Percentiles rank a stretch among this genome's conserved stretches.
phyloP scores from a whole-genome alignment of 2,113 vertebrate species.

The Phaethornis superciliosus region DNA sequence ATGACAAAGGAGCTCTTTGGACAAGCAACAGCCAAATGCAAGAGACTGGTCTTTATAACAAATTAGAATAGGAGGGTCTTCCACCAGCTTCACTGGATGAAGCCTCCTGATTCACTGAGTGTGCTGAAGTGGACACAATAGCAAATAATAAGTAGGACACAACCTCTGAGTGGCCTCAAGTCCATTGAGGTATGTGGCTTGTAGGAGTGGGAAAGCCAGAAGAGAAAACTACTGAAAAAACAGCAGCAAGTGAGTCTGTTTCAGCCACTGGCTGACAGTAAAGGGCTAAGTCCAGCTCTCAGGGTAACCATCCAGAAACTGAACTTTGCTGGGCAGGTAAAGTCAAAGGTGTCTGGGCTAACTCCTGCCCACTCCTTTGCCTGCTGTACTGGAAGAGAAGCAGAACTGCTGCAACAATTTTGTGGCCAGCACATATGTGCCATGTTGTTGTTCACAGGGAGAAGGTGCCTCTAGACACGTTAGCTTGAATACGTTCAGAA shows the following conservation, averaged over 20 bases:
- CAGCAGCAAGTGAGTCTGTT: background rate
- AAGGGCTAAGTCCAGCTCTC: background rate
- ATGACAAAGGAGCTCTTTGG: background rate
- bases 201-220: background rate
- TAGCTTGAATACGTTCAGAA: background rate
- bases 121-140: background rate
- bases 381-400: background rate
- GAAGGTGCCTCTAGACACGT: background rate
- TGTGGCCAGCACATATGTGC: background rate
- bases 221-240: background rate
- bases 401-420: background rate
- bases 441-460: background rate
- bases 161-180: background rate
- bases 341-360: background rate
- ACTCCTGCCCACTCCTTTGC: background rate
- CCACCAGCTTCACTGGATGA: background rate
- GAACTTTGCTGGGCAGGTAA: background rate
- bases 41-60: background rate
- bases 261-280: background rate
- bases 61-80: constrained; percentile 8
- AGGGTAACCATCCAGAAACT: background rate
- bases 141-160: background rate
- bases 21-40: background rate
- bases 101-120: background rate
- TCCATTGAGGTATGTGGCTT: background rate